Base-by-base conservation (phyloP, 1,140 invertebrate species). In the Dreissena polymorpha region DNA sequence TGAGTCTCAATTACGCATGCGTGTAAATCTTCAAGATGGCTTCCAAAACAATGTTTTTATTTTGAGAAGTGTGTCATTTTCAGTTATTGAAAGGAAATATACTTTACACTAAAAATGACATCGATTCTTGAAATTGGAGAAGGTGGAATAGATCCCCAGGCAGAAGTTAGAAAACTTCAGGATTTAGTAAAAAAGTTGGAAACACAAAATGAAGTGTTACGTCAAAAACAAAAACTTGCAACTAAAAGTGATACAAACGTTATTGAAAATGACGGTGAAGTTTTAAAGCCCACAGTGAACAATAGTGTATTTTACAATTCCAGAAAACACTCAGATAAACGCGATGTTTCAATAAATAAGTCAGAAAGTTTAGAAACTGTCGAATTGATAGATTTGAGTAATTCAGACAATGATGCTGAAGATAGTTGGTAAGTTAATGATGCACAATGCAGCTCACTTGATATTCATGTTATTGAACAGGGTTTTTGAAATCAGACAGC, bases 101-200 rank as follows among this genome's bases (percentile, higher is more conserved):
- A 55, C 18, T 57, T 51, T 55, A n/a, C 18, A 6, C 13, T 25
- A 21, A 57, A 57, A 53, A 69, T 74, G 80, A 74, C 71, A 0
- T 74, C 80, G 49, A 74, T 83, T 16, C 25, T 83, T 39, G 80
- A 83, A 55, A 39, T 69, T 25, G 57, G 69, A 29, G 80, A 83
- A 57, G 21, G 29, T 69, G 71, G 64, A 75, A 88, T 91, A 64
- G 92, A 93, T 83, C 91, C 92, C 39, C 83, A 93, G 75, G 87
- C 89, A 83, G 93, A 93, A 89, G 92, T 93, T 23, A 89, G 87
- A 67, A 93, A 93, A 86, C 88, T 93, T 64, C 92, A 93, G 84
- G 91, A 92, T 69, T 86, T 93, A 71, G 93, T 93, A 23, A 92
- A 92, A 76, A 91, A 93, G 85, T 85, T 93, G 65, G 92, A 93